A percentile compares a stretch with the other conserved stretches of the same genome.
These are phyloP conservation scores for Sclerurus mexicanus DNA, from an alignment of 2,113 vertebrate species.

Conservation along the genomic window DNA sequence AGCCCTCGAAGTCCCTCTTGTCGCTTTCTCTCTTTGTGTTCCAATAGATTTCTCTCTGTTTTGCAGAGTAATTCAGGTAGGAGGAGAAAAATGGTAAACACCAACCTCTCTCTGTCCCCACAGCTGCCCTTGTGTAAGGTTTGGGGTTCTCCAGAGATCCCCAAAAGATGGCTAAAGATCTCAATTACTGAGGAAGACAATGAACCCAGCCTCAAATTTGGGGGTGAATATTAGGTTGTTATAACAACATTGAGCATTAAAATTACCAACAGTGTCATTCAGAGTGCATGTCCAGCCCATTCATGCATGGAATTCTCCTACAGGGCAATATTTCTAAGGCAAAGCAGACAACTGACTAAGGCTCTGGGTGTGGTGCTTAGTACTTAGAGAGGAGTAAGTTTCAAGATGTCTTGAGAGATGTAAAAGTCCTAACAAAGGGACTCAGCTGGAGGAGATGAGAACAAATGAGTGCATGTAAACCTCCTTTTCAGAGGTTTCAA, in stretches of 20 bases:
- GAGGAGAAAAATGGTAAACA: neutral
- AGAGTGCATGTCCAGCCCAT: neutral
- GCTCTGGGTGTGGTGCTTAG: neutral
- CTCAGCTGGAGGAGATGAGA: neutral
- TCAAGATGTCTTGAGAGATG: neutral
- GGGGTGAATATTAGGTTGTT: neutral
- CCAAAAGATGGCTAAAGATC: neutral
- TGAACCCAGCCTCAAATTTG: neutral
- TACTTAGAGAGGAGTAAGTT: neutral
- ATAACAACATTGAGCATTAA: neutral
- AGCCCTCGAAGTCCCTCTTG: neutral
- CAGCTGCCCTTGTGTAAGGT: neutral
- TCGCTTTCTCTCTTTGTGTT: neutral
- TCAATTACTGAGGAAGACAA: fast-evolving
- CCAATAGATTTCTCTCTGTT: neutral
- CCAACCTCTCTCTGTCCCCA: fast-evolving
- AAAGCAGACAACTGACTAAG: neutral
- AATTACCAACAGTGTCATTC: neutral
- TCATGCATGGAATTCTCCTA: neutral
- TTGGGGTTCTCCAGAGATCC: neutral
- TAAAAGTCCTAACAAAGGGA: neutral
- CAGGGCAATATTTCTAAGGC: neutral
- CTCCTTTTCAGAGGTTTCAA: neutral
- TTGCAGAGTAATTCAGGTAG: neutral
- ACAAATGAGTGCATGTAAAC: neutral